Percentiles rank a stretch among this genome's conserved stretches.
phyloP scores from a whole-genome alignment of 1,140 invertebrate genomes.

The Oscheius sp. region DNA sequence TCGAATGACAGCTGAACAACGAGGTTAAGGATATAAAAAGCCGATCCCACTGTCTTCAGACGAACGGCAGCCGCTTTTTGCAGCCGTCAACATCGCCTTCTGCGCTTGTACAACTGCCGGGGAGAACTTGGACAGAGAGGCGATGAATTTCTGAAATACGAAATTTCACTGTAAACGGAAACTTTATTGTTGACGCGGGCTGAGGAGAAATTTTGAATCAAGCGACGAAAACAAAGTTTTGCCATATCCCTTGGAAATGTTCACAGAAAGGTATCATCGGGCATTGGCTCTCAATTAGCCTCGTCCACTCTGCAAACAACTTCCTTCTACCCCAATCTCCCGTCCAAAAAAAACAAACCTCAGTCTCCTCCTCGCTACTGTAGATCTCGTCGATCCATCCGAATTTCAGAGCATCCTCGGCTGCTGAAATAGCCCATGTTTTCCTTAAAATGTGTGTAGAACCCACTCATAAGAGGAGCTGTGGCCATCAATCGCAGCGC shows the following conservation, averaged over 20 bases:
- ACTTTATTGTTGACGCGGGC: too few species aligned
- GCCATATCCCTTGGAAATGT: too few species aligned
- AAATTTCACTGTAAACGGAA: too few species aligned
- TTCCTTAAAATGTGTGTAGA: too few species aligned
- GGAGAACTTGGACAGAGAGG: background rate
- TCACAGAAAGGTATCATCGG: too few species aligned
- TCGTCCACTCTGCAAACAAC: too few species aligned
- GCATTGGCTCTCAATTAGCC: too few species aligned
- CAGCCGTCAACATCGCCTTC: background rate
- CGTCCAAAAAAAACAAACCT: too few species aligned
- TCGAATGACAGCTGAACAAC: background rate
- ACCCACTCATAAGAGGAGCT: slow-evolving; percentile 14
- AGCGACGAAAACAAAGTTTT: too few species aligned
- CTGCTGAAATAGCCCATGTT: too few species aligned
- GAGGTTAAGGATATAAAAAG: background rate
- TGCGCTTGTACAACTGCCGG: background rate
- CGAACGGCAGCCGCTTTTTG: background rate
- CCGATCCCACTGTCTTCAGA: background rate
- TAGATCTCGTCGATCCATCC: background rate
- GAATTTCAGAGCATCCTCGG: background rate
- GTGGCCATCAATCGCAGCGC: slow-evolving; percentile 10
- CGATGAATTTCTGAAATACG: background rate
- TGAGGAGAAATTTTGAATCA: too few species aligned
- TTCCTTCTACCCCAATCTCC: too few species aligned
- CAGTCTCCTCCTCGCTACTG: background rate